Conservation (phyloP, 1,140 invertebrate species). For the Gryon sp. region DNA sequence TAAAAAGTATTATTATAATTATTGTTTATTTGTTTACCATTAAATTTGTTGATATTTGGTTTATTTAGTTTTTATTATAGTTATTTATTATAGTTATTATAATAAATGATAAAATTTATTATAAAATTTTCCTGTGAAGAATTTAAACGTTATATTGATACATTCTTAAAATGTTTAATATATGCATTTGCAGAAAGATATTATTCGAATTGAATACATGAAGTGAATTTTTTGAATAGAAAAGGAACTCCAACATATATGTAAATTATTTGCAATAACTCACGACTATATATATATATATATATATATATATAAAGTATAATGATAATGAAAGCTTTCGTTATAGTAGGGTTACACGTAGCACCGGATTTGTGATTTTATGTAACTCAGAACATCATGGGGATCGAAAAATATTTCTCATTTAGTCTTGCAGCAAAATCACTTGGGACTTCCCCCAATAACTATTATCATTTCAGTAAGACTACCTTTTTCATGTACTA, state of each 20-base stretch:
- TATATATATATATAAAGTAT: constrained; percentile 40
- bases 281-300: constrained; percentile 28
- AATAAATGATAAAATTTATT: too few species aligned
- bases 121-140: too few species aligned
- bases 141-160: background rate
- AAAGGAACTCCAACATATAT: constrained; percentile 36
- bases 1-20: too few species aligned
- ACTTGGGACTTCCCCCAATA: constrained; percentile 68
- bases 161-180: constrained; percentile 17
- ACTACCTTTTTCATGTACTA: constrained; percentile 19
- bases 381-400: constrained; percentile 44
- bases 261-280: constrained; percentile 56
- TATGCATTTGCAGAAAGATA: constrained; percentile 32
- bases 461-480: constrained; percentile 52
- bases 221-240: constrained; percentile 36
- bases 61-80: too few species aligned
- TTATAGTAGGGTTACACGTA: constrained; percentile 53
- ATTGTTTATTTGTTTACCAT: too few species aligned
- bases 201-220: constrained; percentile 43
- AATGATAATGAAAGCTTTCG: constrained; percentile 52
- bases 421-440: constrained; percentile 72
- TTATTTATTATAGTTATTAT: too few species aligned
- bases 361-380: constrained; percentile 52
- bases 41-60: too few species aligned
- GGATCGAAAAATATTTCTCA: constrained; percentile 78